A percentile compares a stretch with the other conserved stretches of the same genome.
Evolutionary conservation across 1,140 invertebrate genomes (phyloP).

Genomic region (Goniozus legneri): DNA sequence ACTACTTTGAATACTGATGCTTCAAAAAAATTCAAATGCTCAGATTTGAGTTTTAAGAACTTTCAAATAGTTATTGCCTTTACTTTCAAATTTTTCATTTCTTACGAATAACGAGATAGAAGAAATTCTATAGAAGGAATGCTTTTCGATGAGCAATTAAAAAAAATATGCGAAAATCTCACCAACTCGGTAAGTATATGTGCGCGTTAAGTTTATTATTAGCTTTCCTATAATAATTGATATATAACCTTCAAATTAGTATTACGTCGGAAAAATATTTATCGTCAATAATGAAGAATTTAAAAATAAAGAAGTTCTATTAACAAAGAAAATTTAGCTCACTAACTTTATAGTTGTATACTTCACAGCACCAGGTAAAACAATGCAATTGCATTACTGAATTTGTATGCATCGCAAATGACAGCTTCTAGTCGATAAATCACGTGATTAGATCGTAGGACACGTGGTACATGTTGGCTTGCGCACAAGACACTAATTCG

Average conservation of each 20-base stretch:
- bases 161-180: too few relatives aligned
- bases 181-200: too few relatives aligned
- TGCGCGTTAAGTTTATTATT: constrained; percentile 13
- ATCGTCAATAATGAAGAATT: neutral
- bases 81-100: too few relatives aligned
- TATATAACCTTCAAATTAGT: constrained; percentile 14
- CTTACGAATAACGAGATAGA: too few relatives aligned
- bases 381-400: constrained; percentile 9
- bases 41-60: too few relatives aligned
- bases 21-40: too few relatives aligned
- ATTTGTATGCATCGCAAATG: constrained; percentile 11
- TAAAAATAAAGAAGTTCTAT: neutral
- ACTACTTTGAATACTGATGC: too few relatives aligned
- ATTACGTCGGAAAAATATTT: neutral
- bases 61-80: too few relatives aligned
- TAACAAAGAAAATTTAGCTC: constrained; percentile 3
- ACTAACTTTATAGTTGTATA: constrained; percentile 4
- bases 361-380: constrained; percentile 9
- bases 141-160: too few relatives aligned
- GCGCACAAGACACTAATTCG: neutral
- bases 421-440: constrained; percentile 16
- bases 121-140: too few relatives aligned
- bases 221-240: constrained; percentile 3
- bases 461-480: neutral
- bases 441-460: constrained; percentile 12